Percentiles rank a stretch among this genome's conserved stretches.
Evolutionary conservation across 2,797 vertebrate genomes (phyloP).

Genomic region (Pelochelys cantorii): DNA sequence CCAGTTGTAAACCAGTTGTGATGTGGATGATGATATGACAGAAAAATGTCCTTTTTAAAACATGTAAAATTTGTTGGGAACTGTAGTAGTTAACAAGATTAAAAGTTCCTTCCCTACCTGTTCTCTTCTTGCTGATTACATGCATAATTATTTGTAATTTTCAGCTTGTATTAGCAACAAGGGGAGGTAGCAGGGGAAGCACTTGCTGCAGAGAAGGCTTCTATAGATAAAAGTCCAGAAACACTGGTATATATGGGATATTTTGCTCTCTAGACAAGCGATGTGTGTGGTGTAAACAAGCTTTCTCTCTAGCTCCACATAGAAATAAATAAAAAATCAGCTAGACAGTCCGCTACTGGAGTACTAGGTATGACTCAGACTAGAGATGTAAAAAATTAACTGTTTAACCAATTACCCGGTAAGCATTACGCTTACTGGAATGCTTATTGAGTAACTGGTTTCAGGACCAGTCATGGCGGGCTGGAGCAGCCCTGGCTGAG

Average conservation of each 20-base stretch:
- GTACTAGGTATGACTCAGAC: neutral
- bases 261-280: neutral
- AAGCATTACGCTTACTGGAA: too few species aligned
- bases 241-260: neutral
- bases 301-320: neutral
- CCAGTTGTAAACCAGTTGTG: neutral
- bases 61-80: neutral
- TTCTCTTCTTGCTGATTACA: neutral
- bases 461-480: too few species aligned
- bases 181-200: neutral
- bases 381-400: too few species aligned
- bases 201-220: neutral
- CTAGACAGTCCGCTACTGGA: neutral
- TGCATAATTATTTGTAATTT: neutral
- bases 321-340: neutral
- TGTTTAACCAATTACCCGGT: too few species aligned
- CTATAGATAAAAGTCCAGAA: neutral
- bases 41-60: neutral
- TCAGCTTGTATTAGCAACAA: neutral
- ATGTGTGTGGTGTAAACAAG: neutral
- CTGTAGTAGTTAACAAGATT: neutral
- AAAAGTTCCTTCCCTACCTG: neutral
- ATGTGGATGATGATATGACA: neutral
- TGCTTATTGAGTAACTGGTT: too few species aligned
- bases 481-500: too few species aligned